These are phyloP conservation scores for Dermatophagoides farinae DNA, from an alignment of 1,140 invertebrate genomes.

Conservation along the genomic window DNA sequence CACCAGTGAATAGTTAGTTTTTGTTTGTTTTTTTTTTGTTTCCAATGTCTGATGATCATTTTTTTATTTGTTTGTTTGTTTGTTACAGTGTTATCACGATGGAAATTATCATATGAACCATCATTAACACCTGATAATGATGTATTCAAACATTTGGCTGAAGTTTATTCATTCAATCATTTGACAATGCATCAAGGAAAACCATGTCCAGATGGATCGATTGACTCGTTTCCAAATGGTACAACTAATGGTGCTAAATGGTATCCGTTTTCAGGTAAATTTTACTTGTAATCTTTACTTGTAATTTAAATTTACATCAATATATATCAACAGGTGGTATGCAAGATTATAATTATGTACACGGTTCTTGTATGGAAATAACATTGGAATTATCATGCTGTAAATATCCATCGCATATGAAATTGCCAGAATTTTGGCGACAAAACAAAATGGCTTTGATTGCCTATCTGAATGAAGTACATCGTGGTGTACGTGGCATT, in stretches of 20 bases:
- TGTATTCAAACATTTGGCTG: constrained; percentile 23
- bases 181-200: constrained; percentile 24
- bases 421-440: constrained; percentile 76
- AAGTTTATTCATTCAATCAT: constrained; percentile 25
- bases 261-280: constrained; percentile 60
- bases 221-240: constrained; percentile 52
- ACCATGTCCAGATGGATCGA: constrained; percentile 23
- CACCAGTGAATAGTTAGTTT: constrained; percentile 12
- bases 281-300: constrained; percentile 1
- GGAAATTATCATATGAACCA: constrained; percentile 10
- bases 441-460: constrained; percentile 76
- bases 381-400: constrained; percentile 92
- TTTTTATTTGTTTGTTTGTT: not conserved
- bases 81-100: constrained; percentile 10
- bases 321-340: constrained; percentile 34
- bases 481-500: constrained; percentile 50
- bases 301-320: too few species aligned
- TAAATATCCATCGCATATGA: constrained; percentile 68
- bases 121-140: constrained; percentile 22
- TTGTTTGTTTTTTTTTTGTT: not conserved
- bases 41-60: not conserved
- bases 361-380: constrained; percentile 94
- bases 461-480: constrained; percentile 65
- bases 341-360: constrained; percentile 96
- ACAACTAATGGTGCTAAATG: constrained; percentile 80